These are phyloP conservation scores for Lutraria lutraria DNA, from an alignment of 2,888 invertebrate species.

Conservation along the genomic window DNA sequence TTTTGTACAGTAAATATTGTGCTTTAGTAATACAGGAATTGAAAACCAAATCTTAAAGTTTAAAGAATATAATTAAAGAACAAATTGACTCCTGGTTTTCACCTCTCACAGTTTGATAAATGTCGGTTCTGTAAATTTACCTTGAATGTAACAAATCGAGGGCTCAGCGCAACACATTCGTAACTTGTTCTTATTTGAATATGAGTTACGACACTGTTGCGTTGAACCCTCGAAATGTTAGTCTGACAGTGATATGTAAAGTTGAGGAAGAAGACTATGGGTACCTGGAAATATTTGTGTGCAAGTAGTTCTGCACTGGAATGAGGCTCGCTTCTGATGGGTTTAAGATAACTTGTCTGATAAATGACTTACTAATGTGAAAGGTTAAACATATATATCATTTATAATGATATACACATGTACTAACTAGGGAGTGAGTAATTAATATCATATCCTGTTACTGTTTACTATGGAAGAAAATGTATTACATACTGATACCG, in stretches of 20 bases:
- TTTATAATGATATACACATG: constrained; percentile 49
- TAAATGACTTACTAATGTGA: constrained; percentile 39
- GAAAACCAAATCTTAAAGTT: too few relatives aligned
- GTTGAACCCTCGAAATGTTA: too few relatives aligned
- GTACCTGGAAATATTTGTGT: constrained; percentile 40
- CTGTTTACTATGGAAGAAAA: background rate
- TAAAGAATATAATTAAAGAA: background rate
- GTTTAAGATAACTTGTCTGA: constrained; percentile 41
- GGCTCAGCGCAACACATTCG: too few relatives aligned
- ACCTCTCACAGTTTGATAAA: background rate
- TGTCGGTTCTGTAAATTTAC: constrained; percentile 5
- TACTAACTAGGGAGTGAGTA: constrained; percentile 14
- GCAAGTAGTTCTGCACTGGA: constrained; percentile 27
- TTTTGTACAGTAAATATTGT: too few relatives aligned
- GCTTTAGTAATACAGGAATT: too few relatives aligned
- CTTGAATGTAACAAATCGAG: constrained; percentile 17
- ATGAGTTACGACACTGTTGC: too few relatives aligned
- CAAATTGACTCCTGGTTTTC: background rate
- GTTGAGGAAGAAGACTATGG: background rate
- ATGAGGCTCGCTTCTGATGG: constrained; percentile 31
- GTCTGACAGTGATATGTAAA: constrained; percentile 9
- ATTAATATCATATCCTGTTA: constrained; percentile 4
- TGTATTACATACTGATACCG: background rate
- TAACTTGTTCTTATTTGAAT: too few relatives aligned
- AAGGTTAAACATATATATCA: constrained; percentile 42